phyloP scores from a whole-genome alignment of 2,888 invertebrate genomes.

The Ophion obscuratus region DNA sequence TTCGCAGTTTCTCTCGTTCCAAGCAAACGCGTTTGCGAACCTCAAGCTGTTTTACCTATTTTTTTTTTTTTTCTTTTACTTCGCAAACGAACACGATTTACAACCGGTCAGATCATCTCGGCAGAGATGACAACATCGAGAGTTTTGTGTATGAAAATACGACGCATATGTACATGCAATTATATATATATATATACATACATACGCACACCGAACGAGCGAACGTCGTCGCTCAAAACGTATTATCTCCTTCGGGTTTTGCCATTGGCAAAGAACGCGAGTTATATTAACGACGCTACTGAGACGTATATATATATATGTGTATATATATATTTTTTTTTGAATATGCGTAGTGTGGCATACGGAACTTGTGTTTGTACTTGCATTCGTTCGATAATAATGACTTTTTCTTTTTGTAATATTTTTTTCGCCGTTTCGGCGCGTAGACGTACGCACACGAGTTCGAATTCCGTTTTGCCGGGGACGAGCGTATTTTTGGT shows the following conservation, averaged over 20 bases:
- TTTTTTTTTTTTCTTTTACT: constrained; percentile 32
- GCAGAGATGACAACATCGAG: constrained; percentile 25
- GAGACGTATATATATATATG: constrained; percentile 38
- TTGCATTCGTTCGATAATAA: neutral
- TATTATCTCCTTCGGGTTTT: constrained; percentile 17
- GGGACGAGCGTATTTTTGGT: neutral
- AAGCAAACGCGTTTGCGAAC: constrained; percentile 9
- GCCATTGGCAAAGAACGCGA: constrained; percentile 25
- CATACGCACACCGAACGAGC: constrained; percentile 28
- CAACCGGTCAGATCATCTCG: constrained; percentile 8
- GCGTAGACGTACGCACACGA: constrained; percentile 50
- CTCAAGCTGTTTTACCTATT: neutral
- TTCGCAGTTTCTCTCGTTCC: constrained; percentile 13
- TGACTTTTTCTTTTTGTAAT: constrained; percentile 7
- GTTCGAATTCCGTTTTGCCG: neutral
- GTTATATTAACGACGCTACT: constrained; percentile 55
- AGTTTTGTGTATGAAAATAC: constrained; percentile 31
- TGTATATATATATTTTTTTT: constrained; percentile 52
- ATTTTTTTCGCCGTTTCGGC: constrained; percentile 17
- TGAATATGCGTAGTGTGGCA: constrained; percentile 46
- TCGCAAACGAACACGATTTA: constrained; percentile 32
- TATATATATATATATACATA: constrained; percentile 26
- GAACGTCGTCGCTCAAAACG: constrained; percentile 39
- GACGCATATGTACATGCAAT: constrained; percentile 31
- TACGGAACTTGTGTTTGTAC: constrained; percentile 59